phyloP scores from a whole-genome alignment of 1,140 invertebrate species.

The Cherax quadricarinatus region DNA sequence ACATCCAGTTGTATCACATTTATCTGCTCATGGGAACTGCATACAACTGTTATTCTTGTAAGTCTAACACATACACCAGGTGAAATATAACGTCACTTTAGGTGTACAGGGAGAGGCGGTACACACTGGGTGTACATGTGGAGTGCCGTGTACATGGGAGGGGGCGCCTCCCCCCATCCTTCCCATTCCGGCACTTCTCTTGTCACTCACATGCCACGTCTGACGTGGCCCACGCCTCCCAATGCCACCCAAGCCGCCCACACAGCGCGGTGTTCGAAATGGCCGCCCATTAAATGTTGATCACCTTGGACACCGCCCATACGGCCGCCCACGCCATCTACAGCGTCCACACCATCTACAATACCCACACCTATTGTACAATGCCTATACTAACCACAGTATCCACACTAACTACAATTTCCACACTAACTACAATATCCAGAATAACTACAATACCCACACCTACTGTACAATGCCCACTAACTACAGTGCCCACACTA shows the following conservation, averaged over 20 bases:
- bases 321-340: neutral
- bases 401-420: neutral
- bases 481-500: too few relatives aligned
- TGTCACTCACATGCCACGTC: neutral
- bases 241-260: neutral
- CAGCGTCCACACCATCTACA: neutral
- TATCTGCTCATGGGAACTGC: too few relatives aligned
- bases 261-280: neutral
- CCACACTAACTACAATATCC: neutral
- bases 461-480: neutral
- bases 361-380: neutral
- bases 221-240: neutral
- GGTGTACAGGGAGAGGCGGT: neutral
- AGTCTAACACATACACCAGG: too few relatives aligned
- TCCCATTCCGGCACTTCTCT: neutral
- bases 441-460: neutral
- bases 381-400: neutral
- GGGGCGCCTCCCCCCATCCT: neutral
- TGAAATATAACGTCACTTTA: neutral
- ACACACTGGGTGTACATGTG: neutral
- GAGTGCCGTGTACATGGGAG: neutral
- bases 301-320: neutral
- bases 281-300: neutral
- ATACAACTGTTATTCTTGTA: too few relatives aligned
- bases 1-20: too few relatives aligned